A percentile compares a stretch with the other conserved stretches of the same genome.
phyloP scores from a whole-genome alignment of 2,888 invertebrate species.

The Biston stratarius region DNA sequence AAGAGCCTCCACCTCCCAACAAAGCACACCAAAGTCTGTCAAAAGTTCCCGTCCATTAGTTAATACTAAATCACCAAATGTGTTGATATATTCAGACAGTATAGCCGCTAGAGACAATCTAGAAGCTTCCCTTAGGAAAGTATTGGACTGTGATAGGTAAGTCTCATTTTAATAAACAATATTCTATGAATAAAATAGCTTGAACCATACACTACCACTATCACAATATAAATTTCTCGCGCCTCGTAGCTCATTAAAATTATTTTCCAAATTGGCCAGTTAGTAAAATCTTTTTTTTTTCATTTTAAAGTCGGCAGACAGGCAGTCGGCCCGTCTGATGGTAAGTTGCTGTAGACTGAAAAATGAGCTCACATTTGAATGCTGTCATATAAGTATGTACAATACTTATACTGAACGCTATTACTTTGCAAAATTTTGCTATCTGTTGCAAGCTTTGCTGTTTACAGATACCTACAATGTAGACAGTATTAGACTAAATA shows the following conservation, averaged over 20 bases:
- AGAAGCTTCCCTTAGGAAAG: slow-evolving; percentile 88
- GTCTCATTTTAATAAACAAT: slow-evolving; percentile 44
- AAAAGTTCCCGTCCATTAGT: slow-evolving; percentile 84
- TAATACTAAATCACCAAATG: slow-evolving; percentile 91
- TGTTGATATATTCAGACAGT: slow-evolving; percentile 93
- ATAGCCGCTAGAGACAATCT: slow-evolving; percentile 91
- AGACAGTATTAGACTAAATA: slow-evolving; percentile 13
- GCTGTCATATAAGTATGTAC: slow-evolving; percentile 26
- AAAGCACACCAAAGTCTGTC: slow-evolving; percentile 72
- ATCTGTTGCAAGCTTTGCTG: slow-evolving; percentile 24
- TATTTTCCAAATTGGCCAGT: slow-evolving; percentile 42
- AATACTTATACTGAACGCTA: slow-evolving; percentile 18
- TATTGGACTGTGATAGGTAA: slow-evolving; percentile 91
- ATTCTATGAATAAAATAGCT: slow-evolving; percentile 36
- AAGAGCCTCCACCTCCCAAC: slow-evolving; percentile 61
- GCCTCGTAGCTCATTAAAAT: slow-evolving; percentile 41
- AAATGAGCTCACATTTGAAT: slow-evolving; percentile 29
- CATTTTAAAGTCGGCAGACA: slow-evolving; percentile 49
- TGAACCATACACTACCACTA: slow-evolving; percentile 40
- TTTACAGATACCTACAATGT: slow-evolving; percentile 1
- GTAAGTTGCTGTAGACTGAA: slow-evolving; percentile 46
- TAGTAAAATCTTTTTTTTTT: slow-evolving; percentile 41
- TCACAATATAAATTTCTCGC: slow-evolving; percentile 37
- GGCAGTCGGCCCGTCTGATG: slow-evolving; percentile 51
- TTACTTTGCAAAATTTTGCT: slow-evolving; percentile 9